Conservation (phyloP, 2,113 vertebrate species). For the Neoarius graeffei region DNA sequence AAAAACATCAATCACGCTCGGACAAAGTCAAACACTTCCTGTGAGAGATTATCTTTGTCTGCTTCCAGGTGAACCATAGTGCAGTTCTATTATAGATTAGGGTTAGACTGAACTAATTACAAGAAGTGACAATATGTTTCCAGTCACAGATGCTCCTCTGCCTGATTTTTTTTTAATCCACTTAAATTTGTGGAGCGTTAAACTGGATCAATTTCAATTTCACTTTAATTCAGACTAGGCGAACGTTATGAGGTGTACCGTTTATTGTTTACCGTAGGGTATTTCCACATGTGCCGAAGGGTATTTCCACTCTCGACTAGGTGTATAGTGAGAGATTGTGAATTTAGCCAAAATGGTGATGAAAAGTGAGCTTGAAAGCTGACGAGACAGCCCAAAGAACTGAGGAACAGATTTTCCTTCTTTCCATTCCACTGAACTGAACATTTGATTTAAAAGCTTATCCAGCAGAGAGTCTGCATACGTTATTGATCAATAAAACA, state of each 20-base stretch:
- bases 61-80: background rate
- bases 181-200: background rate
- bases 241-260: background rate
- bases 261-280: background rate
- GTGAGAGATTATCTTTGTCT: background rate
- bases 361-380: conserved; percentile 22
- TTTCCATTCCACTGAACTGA: background rate
- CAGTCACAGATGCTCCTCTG: background rate
- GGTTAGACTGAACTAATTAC: too few relatives aligned
- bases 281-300: background rate
- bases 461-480: background rate
- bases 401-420: conserved; percentile 27
- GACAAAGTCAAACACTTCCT: background rate
- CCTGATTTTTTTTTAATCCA: background rate
- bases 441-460: conserved; percentile 1
- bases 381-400: background rate
- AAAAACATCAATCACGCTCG: background rate
- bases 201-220: background rate
- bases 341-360: conserved; percentile 9
- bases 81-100: background rate
- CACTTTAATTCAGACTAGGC: background rate
- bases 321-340: background rate
- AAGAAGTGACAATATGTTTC: background rate
- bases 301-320: conserved; percentile 21
- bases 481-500: conserved; percentile 42